Conservation (phyloP, 2,888 invertebrate species). For the Polymixis lichenea region DNA sequence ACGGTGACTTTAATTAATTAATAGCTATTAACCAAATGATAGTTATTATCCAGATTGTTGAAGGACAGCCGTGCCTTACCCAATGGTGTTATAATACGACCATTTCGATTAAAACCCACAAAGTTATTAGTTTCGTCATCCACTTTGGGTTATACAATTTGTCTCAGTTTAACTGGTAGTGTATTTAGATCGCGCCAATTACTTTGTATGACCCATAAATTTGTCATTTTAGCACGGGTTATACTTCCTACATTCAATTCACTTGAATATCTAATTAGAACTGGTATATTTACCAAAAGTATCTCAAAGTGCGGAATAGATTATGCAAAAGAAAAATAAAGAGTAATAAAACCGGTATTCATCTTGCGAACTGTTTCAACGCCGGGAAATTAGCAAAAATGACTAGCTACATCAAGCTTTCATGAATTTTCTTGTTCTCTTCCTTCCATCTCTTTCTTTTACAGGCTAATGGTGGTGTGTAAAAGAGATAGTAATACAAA, state of each 20-base stretch:
- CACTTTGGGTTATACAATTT: slow-evolving; percentile 36
- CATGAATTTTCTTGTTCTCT: slow-evolving; percentile 62
- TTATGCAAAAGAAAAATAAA: slow-evolving; percentile 53
- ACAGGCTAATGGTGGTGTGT: slow-evolving; percentile 39
- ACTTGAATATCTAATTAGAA: slow-evolving; percentile 21
- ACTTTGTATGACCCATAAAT: slow-evolving; percentile 33
- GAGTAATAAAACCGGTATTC: slow-evolving; percentile 43
- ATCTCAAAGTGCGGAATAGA: slow-evolving; percentile 30
- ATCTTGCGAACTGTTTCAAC: slow-evolving; percentile 50
- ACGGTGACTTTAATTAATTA: slow-evolving; percentile 85
- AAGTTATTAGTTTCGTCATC: slow-evolving; percentile 61
- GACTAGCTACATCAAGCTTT: slow-evolving; percentile 61
- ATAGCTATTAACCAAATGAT: slow-evolving; percentile 83
- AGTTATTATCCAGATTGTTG: slow-evolving; percentile 78
- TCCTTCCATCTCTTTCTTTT: slow-evolving; percentile 52
- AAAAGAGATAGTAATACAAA: slow-evolving; percentile 60
- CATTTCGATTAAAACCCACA: slow-evolving; percentile 56
- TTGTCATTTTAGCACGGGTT: slow-evolving; percentile 36
- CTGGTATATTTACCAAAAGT: slow-evolving; percentile 14
- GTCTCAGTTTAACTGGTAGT: slow-evolving; percentile 40
- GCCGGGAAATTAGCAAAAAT: slow-evolving; percentile 57
- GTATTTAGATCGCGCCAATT: slow-evolving; percentile 40
- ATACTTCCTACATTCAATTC: slow-evolving; percentile 17
- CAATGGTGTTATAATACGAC: slow-evolving; percentile 65
- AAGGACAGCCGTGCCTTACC: slow-evolving; percentile 70